Percentiles rank a stretch among this genome's conserved stretches.
Evolutionary conservation across 2,888 invertebrate genomes (phyloP).

Genomic region (Drosophila pseudotalamancana): DNA sequence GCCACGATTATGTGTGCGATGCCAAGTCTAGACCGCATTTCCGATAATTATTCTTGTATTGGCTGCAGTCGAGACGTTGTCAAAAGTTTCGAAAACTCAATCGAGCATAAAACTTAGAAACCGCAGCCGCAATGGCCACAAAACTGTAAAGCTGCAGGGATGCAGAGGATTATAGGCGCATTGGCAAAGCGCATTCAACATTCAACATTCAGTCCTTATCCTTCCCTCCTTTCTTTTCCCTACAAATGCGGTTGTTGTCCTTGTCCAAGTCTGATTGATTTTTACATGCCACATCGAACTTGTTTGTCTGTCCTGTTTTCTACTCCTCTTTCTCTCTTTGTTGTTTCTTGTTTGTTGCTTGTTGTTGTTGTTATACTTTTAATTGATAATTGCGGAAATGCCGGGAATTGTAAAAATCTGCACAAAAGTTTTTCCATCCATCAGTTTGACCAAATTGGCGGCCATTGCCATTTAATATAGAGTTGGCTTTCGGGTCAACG

Average conservation of each 20-base stretch:
- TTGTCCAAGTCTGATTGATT: conserved; percentile 54
- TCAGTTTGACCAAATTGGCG: conserved; percentile 53
- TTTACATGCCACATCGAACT: conserved; percentile 56
- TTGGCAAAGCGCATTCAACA: conserved; percentile 56
- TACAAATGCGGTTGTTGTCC: conserved; percentile 73
- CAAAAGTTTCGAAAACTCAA: conserved; percentile 67
- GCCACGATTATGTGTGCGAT: conserved; percentile 61
- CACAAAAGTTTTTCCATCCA: conserved; percentile 71
- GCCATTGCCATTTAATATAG: conserved; percentile 38
- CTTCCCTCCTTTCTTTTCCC: conserved; percentile 27
- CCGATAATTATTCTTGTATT: conserved; percentile 76
- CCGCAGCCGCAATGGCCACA: conserved; percentile 56
- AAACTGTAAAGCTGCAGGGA: conserved; percentile 12
- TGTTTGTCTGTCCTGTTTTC: conserved; percentile 32
- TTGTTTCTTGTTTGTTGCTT: too few relatives aligned
- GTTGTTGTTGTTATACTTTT: conserved; percentile 74
- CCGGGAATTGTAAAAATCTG: conserved; percentile 49
- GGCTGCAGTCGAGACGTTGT: conserved; percentile 47
- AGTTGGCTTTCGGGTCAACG: conserved; percentile 37
- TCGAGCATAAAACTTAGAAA: conserved; percentile 60
- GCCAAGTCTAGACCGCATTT: conserved; percentile 79
- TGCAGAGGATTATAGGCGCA: conserved; percentile 42
- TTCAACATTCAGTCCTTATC: neutral
- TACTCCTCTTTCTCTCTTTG: neutral
- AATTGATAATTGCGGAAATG: conserved; percentile 79